phyloP scores from a whole-genome alignment of 2,888 invertebrate genomes.

The Leptothorax acervorum region DNA sequence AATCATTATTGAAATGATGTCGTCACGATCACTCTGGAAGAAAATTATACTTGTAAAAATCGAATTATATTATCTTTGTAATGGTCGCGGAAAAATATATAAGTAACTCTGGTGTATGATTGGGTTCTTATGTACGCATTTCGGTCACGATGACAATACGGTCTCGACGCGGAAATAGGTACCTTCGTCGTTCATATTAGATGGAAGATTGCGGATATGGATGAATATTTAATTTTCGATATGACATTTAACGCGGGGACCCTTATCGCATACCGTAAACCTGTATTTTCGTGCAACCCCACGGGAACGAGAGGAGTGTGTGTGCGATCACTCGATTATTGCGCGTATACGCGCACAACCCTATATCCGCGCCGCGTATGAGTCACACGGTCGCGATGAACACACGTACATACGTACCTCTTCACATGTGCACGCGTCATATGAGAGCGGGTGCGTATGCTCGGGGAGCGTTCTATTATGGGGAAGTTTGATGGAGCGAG shows the following conservation, averaged over 20 bases:
- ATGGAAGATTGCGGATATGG: neutral
- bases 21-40: neutral
- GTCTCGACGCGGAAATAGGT: neutral
- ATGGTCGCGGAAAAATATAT: neutral
- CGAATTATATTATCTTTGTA: neutral
- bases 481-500: slow-evolving; percentile 76
- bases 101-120: neutral
- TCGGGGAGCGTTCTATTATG: slow-evolving; percentile 72
- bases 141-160: neutral
- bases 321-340: slow-evolving; percentile 39
- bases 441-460: slow-evolving; percentile 71
- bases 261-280: slow-evolving; percentile 26
- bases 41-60: neutral
- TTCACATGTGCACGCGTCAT: slow-evolving; percentile 69
- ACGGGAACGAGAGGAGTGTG: slow-evolving; percentile 37
- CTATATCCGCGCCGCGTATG: slow-evolving; percentile 22
- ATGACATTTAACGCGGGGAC: neutral
- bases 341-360: slow-evolving; percentile 49
- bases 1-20: neutral
- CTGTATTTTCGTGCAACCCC: slow-evolving; percentile 38
- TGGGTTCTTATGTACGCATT: neutral
- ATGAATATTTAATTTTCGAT: slow-evolving; percentile 39
- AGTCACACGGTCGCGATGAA: slow-evolving; percentile 39
- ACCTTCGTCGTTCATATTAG: neutral
- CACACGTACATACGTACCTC: slow-evolving; percentile 1